phyloP scores from a whole-genome alignment of 2,888 invertebrate species.

The Entomobrya proxima region DNA sequence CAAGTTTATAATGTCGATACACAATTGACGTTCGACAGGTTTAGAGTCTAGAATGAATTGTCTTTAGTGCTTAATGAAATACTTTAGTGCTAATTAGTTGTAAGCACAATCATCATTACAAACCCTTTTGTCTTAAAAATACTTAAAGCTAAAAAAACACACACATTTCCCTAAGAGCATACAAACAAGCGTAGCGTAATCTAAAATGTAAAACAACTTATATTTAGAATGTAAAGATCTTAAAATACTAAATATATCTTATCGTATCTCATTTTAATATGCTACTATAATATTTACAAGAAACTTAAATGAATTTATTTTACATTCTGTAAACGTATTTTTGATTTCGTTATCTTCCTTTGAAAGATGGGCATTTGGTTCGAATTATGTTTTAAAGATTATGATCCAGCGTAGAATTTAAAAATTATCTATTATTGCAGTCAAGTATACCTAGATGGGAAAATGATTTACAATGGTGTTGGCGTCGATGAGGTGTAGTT shows the following conservation, averaged over 20 bases:
- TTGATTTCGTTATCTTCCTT: neutral
- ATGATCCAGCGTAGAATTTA: neutral
- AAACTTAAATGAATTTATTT: neutral
- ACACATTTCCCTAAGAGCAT: neutral
- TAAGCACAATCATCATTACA: no score
- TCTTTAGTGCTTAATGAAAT: no score
- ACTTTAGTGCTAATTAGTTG: no score
- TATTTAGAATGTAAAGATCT: no score
- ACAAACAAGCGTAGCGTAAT: neutral
- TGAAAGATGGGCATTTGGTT: constrained; percentile 51
- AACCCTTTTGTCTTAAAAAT: constrained; percentile 1
- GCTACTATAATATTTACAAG: neutral
- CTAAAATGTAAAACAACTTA: no score
- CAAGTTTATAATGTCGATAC: no score
- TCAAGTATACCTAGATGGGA: neutral
- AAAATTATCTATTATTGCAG: constrained; percentile 1
- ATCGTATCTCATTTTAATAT: no score
- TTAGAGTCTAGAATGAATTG: no score
- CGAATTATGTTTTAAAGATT: constrained; percentile 20
- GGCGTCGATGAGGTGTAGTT: constrained; percentile 60
- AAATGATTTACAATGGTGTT: neutral
- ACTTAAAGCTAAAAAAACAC: neutral
- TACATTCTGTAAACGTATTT: neutral
- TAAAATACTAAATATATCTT: no score
- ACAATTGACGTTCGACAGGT: no score